Base-by-base conservation (phyloP, 2,113 vertebrate genomes). In the Phylloscopus trochiloides region DNA sequence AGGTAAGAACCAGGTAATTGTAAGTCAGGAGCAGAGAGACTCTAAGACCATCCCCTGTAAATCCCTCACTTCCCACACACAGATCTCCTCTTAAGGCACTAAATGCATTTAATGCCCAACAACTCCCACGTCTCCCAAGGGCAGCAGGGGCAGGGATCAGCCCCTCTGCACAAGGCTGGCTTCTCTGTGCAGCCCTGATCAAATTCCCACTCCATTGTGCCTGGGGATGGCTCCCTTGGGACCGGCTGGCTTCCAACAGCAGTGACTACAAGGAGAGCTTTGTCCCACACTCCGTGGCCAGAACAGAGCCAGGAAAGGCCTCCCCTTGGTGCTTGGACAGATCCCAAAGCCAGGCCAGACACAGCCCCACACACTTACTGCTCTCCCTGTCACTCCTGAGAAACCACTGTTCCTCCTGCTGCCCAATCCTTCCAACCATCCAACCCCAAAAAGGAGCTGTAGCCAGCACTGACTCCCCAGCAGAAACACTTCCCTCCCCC, bases 121-220 rank as follows among this genome's bases (percentile, higher is more conserved):
- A 4, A 3, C 31, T 17, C 11, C 7, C 17, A 2, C 0, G 0
- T 11, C 29, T 65, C 75, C 75, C 75, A 43, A 14, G 38, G 40
- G 9, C 7, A n/a, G 67, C 82, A 43, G 21, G 32, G 71, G 25
- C 36, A 45, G 38, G 19, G 36, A 3, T 4, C 65, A 43, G 51
- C 1, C 38, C 48, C 14, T 0, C 10, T 26, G 34, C 18, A 18
- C 42, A 28, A 13, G 11, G 42, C 28, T 11, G 58, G 1, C 28
- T 8, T 25, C 11, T 40, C 70, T 21, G 29, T 1, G 31, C 8
- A 62, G 70, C 55, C 20, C 86, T 24, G 21, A 18, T 10, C 63
- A 14, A 21, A 25, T 1, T 73, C 5, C 59, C 0, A 11, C 8
- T 40, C 66, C 25, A 9, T 1, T 25, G 16, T 1, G 0, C 20